Evolutionary conservation across 1,140 invertebrate genomes (phyloP).

Genomic region (Penaeus japonicus): DNA sequence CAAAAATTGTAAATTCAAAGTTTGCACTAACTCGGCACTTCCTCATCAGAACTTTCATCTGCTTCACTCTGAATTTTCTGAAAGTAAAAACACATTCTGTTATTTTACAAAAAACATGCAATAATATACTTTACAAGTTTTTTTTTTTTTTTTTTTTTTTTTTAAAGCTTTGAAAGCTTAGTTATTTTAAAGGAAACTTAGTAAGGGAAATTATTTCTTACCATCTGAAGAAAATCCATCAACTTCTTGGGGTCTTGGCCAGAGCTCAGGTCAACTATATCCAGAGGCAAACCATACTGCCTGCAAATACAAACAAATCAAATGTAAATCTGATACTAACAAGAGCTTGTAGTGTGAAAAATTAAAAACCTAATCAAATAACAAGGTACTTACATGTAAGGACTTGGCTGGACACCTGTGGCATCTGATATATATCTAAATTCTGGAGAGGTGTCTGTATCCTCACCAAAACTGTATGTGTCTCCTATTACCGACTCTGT

Average conservation of each 20-base stretch:
- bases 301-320: background rate
- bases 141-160: too few species aligned
- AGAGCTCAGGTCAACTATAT: constrained; percentile 32
- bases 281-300: constrained; percentile 41
- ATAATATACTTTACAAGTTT: background rate
- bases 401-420: constrained; percentile 40
- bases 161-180: too few species aligned
- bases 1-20: background rate
- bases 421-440: constrained; percentile 40
- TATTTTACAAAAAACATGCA: background rate
- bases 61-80: constrained; percentile 26
- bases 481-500: background rate
- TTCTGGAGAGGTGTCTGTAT: background rate
- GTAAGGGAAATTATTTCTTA: background rate
- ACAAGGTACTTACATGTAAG: constrained; percentile 18
- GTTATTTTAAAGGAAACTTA: too few species aligned
- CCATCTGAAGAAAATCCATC: constrained; percentile 42
- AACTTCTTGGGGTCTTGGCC: constrained; percentile 35
- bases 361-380: background rate
- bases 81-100: background rate
- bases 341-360: background rate
- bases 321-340: background rate
- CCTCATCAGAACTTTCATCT: constrained; percentile 19
- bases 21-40: constrained; percentile 15
- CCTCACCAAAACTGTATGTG: background rate